Base-by-base conservation (phyloP, 2,113 vertebrate genomes). In the Trematocara unimaculatum region DNA sequence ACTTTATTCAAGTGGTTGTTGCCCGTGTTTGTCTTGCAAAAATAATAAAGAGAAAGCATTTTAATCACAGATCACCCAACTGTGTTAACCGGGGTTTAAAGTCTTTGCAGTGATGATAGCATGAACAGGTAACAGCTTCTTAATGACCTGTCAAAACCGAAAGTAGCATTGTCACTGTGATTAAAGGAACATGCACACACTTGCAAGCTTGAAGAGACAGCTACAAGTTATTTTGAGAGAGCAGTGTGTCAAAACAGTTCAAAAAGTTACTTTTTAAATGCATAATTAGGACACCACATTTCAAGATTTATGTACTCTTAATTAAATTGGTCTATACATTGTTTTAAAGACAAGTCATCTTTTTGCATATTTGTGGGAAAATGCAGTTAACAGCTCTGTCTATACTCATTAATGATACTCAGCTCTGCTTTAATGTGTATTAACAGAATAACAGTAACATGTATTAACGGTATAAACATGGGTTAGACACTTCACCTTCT, bases 1-100 rank as follows among this genome's bases (percentile, higher is more conserved):
- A 98, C 97, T 98, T 98, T 98, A 96, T 97, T 97, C 94, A 98
- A 97, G 94, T 96, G 97, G 92, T 93, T 95, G 95, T 87, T 95
- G 90, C 92, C 97, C 72, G 97, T 96, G 70, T 96, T 97, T 94
- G 94, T 97, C 97, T 99, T 98, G 96, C 95, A 95, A 94, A 95
- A 95, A 96, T 90, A 89, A 93, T 87, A 92, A 88, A 92, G 94
- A 97, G 89, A 96, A 90, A 92, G 93, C 82, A 90, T 93, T 97
- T 97, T 87, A 96, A 97, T 97, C 23, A 84, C 60, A 84, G 60
- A 79, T 49, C 17, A 42, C 62, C 4, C 35, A 79, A 40, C 15
- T 82, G 45, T 23, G 7, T 83, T 45, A 5, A 42, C 8, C 6
- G 2, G 1, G 40, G 7, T 77, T 45, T 14, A 23, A 47, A 78